Evolutionary conservation across 2,113 vertebrate species (phyloP).

Genomic region (Sceloporus undulatus): DNA sequence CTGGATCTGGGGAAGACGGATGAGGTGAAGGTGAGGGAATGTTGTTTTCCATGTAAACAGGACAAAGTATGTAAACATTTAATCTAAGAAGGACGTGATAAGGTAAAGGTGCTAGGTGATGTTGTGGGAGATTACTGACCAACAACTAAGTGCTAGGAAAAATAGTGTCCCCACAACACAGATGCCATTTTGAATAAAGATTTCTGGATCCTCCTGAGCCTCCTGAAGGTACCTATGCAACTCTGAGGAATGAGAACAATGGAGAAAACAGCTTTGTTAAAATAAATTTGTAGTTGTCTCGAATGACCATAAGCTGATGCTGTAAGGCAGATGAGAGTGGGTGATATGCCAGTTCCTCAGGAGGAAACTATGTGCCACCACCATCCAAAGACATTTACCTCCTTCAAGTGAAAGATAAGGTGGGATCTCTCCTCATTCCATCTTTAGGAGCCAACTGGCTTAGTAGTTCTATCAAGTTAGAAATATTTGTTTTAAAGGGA

Average conservation of each 20-base stretch:
- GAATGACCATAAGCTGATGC: too few species aligned
- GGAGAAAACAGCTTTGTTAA: neutral
- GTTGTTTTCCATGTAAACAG: neutral
- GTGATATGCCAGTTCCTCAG: neutral
- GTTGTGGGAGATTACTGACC: neutral
- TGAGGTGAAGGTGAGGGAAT: neutral
- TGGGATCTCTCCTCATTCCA: too few species aligned
- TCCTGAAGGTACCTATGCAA: neutral
- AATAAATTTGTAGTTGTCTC: neutral
- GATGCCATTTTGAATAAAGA: neutral
- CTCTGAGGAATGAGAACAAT: neutral
- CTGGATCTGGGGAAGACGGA: too few species aligned
- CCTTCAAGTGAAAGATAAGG: too few species aligned
- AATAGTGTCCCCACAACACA: neutral
- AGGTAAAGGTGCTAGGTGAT: neutral
- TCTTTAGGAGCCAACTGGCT: too few species aligned
- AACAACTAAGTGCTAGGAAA: neutral
- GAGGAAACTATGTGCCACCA: neutral
- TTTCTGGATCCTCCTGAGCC: neutral
- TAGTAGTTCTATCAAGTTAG: too few species aligned
- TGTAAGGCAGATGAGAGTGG: neutral
- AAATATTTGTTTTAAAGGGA: too few species aligned
- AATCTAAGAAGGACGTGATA: too few species aligned
- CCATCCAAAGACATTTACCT: neutral
- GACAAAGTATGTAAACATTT: neutral